phyloP scores from a whole-genome alignment of 2,113 vertebrate genomes.

The Paratilapia polleni region DNA sequence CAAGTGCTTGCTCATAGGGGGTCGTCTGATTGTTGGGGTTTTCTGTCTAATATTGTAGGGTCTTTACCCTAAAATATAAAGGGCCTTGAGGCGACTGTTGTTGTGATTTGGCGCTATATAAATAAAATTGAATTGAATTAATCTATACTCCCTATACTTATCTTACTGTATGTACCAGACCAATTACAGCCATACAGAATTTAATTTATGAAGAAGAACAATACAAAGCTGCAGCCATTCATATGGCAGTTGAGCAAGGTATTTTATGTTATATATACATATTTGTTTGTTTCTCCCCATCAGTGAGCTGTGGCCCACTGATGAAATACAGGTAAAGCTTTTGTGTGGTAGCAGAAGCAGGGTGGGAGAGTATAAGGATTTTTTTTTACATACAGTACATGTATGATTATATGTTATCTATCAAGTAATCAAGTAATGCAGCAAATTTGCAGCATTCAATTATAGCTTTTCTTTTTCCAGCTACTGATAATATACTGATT shows the following conservation, averaged over 20 bases:
- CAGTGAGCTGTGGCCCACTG: neutral
- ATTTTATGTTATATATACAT: slow-evolving; percentile 16
- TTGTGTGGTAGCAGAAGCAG: neutral
- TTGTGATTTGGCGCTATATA: too few species aligned
- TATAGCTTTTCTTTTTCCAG: slow-evolving; percentile 20
- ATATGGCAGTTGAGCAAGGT: neutral
- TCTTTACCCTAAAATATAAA: too few species aligned
- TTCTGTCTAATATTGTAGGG: too few species aligned
- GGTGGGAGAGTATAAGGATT: neutral
- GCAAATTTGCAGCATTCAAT: slow-evolving; percentile 29
- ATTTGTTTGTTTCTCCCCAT: neutral
- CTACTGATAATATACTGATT: neutral
- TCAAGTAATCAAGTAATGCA: slow-evolving; percentile 3
- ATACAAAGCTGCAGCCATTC: slow-evolving; percentile 20
- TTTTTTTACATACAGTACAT: neutral
- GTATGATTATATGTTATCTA: neutral
- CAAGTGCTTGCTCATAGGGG: too few species aligned
- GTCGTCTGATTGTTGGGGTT: too few species aligned
- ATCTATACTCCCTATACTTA: neutral
- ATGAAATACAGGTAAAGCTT: slow-evolving; percentile 25
- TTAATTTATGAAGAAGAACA: neutral
- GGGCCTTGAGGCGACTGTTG: too few species aligned
- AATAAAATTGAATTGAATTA: too few species aligned
- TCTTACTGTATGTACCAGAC: neutral
- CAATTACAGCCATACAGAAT: neutral